phyloP scores from a whole-genome alignment of 2,113 vertebrate genomes.

The Hippocampus guttulatus region DNA sequence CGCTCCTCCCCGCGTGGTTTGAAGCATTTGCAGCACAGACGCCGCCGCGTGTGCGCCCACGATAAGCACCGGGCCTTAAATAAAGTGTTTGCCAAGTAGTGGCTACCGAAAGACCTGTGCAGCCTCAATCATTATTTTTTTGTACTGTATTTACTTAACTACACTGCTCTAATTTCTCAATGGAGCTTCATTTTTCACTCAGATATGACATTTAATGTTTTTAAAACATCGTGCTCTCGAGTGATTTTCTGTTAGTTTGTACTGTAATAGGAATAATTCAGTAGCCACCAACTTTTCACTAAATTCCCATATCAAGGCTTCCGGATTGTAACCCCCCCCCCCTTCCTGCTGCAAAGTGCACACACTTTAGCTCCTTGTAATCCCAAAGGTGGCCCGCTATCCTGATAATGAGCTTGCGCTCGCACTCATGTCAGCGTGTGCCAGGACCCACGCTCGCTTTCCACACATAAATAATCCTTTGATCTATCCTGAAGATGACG shows the following conservation, averaged over 20 bases:
- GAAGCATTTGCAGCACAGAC: slow-evolving; percentile 7
- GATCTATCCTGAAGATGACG: slow-evolving; percentile 23
- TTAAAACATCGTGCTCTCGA: no score
- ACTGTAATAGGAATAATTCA: no score
- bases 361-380: slow-evolving; percentile 39
- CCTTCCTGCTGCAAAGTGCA: slow-evolving; percentile 16
- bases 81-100: slow-evolving; percentile 35
- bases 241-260: no score
- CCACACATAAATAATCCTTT: slow-evolving; percentile 44
- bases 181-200: no score
- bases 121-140: not conserved
- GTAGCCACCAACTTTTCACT: not conserved
- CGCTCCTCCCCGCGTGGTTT: slow-evolving; percentile 28
- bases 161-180: no score
- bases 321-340: slow-evolving; percentile 10
- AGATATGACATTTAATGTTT: no score
- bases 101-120: slow-evolving; percentile 18
- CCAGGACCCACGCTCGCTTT: slow-evolving; percentile 18
- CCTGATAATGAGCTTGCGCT: slow-evolving; percentile 37
- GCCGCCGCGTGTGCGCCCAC: slow-evolving; percentile 21
- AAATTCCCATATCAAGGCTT: not conserved
- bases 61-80: slow-evolving; percentile 50
- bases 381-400: slow-evolving; percentile 42
- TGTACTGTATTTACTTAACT: no score
- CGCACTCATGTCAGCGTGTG: slow-evolving; percentile 26